These are phyloP conservation scores for Bolinopsis microptera DNA, from an alignment of 37 sponge, comb jelly and placozoan species.

Conservation along the genomic window DNA sequence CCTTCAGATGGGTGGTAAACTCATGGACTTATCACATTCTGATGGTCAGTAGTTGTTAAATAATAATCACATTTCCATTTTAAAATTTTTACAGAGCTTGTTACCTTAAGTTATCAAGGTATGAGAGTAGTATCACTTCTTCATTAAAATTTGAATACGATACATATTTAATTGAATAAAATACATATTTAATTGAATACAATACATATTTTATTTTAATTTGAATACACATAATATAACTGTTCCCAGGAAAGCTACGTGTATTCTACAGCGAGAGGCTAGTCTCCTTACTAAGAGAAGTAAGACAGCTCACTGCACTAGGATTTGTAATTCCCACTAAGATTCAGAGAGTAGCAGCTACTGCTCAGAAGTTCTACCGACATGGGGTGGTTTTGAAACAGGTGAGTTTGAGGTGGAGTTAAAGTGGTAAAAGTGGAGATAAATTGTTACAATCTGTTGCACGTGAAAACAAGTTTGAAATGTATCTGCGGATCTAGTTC, in stretches of 20 bases:
- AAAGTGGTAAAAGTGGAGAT: neutral
- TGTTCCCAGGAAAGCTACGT: slow-evolving; percentile 78
- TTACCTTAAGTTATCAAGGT: too few species aligned
- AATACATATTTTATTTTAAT: too few species aligned
- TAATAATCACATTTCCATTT: neutral
- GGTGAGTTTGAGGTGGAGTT: slow-evolving; percentile 69
- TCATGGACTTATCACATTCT: slow-evolving; percentile 84
- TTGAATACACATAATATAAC: too few species aligned
- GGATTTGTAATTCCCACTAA: slow-evolving; percentile 88
- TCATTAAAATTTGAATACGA: too few species aligned
- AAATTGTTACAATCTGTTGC: too few species aligned
- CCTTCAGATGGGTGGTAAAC: slow-evolving; percentile 82
- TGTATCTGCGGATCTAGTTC: too few species aligned
- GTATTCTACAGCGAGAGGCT: slow-evolving; percentile 94
- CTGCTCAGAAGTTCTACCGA: slow-evolving; percentile 86
- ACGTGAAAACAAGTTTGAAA: too few species aligned
- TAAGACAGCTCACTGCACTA: slow-evolving; percentile 88
- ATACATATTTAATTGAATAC: too few species aligned
- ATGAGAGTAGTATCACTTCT: too few species aligned
- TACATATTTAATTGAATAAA: too few species aligned
- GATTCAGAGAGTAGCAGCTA: slow-evolving; percentile 83
- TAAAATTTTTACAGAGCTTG: neutral
- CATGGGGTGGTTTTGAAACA: slow-evolving; percentile 96
- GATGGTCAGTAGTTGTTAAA: slow-evolving; percentile 66
- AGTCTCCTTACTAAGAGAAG: slow-evolving; percentile 92